A percentile compares a stretch with the other conserved stretches of the same genome.
phyloP scores from a whole-genome alignment of 2,888 invertebrate genomes.

The Diaperis boleti region DNA sequence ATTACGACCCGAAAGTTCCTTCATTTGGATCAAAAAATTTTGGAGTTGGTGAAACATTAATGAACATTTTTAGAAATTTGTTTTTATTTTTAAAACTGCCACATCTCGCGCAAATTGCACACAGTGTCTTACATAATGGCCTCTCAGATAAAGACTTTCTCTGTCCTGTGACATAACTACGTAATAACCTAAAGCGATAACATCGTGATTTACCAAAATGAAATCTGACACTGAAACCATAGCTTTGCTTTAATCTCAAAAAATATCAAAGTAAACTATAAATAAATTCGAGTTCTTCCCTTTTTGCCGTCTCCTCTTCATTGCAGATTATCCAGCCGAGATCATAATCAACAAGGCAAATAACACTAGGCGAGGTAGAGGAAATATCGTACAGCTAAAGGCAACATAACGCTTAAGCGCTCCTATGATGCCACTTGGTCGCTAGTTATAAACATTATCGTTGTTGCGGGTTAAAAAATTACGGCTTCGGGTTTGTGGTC shows the following conservation, averaged over 20 bases:
- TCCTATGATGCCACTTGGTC: slow-evolving; percentile 26
- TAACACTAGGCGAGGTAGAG: slow-evolving; percentile 22
- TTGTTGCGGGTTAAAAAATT: slow-evolving; percentile 26
- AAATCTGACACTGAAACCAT: slow-evolving; percentile 1
- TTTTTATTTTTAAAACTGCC: not conserved
- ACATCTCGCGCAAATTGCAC: slow-evolving; percentile 1
- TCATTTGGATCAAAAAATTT: no score
- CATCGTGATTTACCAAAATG: slow-evolving; percentile 11
- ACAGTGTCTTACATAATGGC: not conserved
- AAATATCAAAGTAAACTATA: slow-evolving; percentile 1
- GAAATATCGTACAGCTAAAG: slow-evolving; percentile 16
- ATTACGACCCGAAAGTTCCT: no score
- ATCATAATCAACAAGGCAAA: slow-evolving; percentile 25
- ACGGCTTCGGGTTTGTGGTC: slow-evolving; percentile 8
- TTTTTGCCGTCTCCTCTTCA: slow-evolving; percentile 5
- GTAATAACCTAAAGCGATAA: slow-evolving; percentile 12
- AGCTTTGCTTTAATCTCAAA: not conserved
- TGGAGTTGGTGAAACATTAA: no score
- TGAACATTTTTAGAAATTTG: not conserved
- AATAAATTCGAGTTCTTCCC: not conserved
- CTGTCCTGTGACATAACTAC: slow-evolving; percentile 1
- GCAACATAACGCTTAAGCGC: slow-evolving; percentile 26
- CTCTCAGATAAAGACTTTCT: not conserved
- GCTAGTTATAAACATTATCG: slow-evolving; percentile 34
- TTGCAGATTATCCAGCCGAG: slow-evolving; percentile 10